Evolutionary conservation across 1,140 invertebrate genomes (phyloP).

Genomic region (Drosophila tristis): DNA sequence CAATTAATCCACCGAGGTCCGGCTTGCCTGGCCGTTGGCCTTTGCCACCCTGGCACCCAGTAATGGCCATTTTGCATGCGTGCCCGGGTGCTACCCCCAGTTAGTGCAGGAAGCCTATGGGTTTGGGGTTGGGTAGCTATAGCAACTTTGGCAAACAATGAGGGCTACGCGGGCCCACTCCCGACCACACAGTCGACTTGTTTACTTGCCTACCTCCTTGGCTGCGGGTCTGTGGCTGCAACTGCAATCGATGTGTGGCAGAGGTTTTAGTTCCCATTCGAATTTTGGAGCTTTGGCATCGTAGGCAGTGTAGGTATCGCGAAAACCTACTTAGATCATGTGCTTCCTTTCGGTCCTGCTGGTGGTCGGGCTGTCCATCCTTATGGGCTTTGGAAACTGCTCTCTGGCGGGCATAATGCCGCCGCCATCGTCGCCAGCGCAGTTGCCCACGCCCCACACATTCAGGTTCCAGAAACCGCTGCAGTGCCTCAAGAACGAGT

Average conservation of each 20-base stretch:
- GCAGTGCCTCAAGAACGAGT: conserved; percentile 68
- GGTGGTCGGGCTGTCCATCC: conserved; percentile 31
- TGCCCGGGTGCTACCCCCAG: conserved; percentile 8
- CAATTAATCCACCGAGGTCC: background rate
- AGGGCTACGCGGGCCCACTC: conserved; percentile 27
- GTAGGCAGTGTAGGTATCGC: background rate
- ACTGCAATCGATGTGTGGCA: conserved; percentile 50
- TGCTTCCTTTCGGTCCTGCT: conserved; percentile 37
- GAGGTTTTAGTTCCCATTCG: conserved; percentile 58
- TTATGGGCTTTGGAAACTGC: conserved; percentile 36
- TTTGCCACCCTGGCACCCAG: conserved; percentile 17
- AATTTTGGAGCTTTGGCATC: conserved; percentile 34
- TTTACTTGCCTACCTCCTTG: conserved; percentile 63
- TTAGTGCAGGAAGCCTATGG: conserved; percentile 15
- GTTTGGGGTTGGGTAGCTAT: conserved; percentile 77
- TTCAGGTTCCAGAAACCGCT: conserved; percentile 59
- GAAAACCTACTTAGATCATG: conserved; percentile 34
- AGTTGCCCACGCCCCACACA: conserved; percentile 52
- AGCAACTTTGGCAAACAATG: conserved; percentile 65
- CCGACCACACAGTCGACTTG: conserved; percentile 36
- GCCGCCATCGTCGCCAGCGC: conserved; percentile 15
- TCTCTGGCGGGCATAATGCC: conserved; percentile 7
- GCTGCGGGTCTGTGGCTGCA: conserved; percentile 39
- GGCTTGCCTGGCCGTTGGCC: conserved; percentile 7
- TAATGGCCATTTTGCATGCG: conserved; percentile 68